Evolutionary conservation across 2,113 vertebrate species (phyloP).

Genomic region (Polyodon spathula): DNA sequence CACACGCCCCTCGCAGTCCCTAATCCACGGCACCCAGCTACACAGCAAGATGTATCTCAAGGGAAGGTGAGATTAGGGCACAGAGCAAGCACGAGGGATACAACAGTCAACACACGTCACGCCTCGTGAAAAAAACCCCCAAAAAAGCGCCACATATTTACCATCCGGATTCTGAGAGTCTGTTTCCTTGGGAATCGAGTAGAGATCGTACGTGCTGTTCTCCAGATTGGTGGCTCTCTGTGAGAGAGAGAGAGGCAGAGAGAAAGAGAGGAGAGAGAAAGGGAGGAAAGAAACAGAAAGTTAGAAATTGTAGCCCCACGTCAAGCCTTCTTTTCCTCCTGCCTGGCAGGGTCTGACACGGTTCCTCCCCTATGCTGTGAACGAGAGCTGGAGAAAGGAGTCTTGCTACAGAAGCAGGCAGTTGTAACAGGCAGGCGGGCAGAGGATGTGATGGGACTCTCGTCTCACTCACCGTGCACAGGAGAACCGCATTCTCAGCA

Average conservation of each 20-base stretch:
- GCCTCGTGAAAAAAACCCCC: not conserved
- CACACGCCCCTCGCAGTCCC: too few relatives aligned
- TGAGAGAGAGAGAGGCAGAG: too few relatives aligned
- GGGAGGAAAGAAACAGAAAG: too few relatives aligned
- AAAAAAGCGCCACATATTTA: conserved; percentile 34
- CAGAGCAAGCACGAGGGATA: not conserved
- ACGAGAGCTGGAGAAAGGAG: too few relatives aligned
- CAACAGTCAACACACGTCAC: not conserved
- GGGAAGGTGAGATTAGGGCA: not conserved
- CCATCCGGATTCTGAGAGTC: conserved; percentile 96
- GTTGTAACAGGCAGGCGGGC: too few relatives aligned
- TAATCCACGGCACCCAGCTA: not conserved
- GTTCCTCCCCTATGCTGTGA: too few relatives aligned
- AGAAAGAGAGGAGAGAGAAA: too few relatives aligned
- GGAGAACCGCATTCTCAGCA: conserved; percentile 85
- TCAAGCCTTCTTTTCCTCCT: too few relatives aligned
- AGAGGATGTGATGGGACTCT: too few relatives aligned
- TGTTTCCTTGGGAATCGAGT: conserved; percentile 88
- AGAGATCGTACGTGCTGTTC: conserved; percentile 94
- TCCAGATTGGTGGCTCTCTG: conserved; percentile 93
- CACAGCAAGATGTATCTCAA: not conserved
- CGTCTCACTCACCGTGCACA: conserved; percentile 75
- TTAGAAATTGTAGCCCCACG: too few relatives aligned
- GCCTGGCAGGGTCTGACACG: too few relatives aligned
- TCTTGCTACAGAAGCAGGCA: too few relatives aligned